Conservation (phyloP, 92 coral and sea anemone genomes). For the Zoanthus sociatus region DNA sequence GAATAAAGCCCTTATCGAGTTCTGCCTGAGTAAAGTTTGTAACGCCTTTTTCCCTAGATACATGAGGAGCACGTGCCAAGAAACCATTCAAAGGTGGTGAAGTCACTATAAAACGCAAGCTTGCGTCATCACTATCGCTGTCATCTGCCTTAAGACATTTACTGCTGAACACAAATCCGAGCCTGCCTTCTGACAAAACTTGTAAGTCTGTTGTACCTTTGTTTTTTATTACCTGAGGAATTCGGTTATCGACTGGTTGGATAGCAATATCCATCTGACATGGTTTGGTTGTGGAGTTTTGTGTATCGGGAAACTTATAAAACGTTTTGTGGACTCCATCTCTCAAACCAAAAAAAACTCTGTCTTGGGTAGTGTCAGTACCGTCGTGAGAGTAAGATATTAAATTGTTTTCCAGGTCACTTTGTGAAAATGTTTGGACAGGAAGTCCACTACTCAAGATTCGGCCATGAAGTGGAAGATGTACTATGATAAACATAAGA, state of each 20-base stretch:
- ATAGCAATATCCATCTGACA: constrained; percentile 70
- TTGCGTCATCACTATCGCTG: constrained; percentile 81
- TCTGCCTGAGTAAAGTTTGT: constrained; percentile 79
- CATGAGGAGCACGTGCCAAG: constrained; percentile 48
- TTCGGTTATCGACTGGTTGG: constrained; percentile 85
- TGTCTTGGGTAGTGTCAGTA: constrained; percentile 83
- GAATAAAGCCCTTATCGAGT: constrained; percentile 60
- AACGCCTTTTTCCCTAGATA: constrained; percentile 51
- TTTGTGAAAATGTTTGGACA: constrained; percentile 80
- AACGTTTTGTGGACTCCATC: constrained; percentile 86
- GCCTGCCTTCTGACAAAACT: constrained; percentile 61
- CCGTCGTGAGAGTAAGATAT: constrained; percentile 96
- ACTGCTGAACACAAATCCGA: constrained; percentile 76
- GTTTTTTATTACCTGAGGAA: constrained; percentile 86
- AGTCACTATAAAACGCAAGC: constrained; percentile 69
- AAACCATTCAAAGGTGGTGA: constrained; percentile 74
- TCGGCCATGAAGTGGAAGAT: constrained; percentile 88
- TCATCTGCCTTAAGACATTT: constrained; percentile 80
- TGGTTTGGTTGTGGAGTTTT: constrained; percentile 66
- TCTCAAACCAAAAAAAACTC: constrained; percentile 70
- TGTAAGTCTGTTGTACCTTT: constrained; percentile 87
- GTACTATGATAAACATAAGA: constrained; percentile 74
- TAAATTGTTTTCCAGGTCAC: constrained; percentile 78
- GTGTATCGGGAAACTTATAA: constrained; percentile 76
- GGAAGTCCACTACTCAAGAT: constrained; percentile 74